Percentiles rank a stretch among this genome's conserved stretches.
phyloP scores from a whole-genome alignment of 2,113 vertebrate genomes.

The Chloebia gouldiae region DNA sequence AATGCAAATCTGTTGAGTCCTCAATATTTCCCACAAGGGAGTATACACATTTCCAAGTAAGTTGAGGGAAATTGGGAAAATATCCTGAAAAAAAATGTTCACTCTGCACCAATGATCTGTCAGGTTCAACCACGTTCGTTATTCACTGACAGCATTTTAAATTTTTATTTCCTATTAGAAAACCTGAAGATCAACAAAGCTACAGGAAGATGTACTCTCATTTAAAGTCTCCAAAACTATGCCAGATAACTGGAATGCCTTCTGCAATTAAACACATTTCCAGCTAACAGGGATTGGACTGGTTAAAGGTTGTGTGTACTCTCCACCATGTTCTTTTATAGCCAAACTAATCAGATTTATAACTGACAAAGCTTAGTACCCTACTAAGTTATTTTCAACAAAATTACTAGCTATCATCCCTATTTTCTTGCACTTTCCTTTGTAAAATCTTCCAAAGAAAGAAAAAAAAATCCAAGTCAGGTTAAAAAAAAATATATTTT shows the following conservation, averaged over 20 bases:
- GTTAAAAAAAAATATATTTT: neutral
- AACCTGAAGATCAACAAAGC: slow-evolving; percentile 6
- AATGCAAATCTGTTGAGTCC: neutral
- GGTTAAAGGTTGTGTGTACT: neutral
- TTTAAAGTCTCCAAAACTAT: neutral
- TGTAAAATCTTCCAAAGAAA: neutral
- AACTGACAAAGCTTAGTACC: neutral
- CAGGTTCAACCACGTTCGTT: neutral
- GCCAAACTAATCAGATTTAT: neutral
- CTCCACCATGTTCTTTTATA: neutral
- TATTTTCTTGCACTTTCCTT: neutral
- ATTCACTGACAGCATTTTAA: neutral
- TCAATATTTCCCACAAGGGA: neutral
- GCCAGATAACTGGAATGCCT: neutral
- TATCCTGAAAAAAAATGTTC: neutral
- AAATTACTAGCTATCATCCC: neutral
- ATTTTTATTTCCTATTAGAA: slow-evolving; percentile 9
- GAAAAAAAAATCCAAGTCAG: neutral
- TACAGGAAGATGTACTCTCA: neutral
- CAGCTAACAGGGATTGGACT: neutral
- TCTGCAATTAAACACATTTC: neutral
- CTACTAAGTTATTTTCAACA: neutral
- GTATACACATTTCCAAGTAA: neutral
- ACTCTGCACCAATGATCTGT: neutral
- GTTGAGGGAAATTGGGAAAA: neutral